Evolutionary conservation across 2,113 vertebrate genomes (phyloP), one percentile per base, ranked within the genome.

Genomic region (Solea solea): DNA sequence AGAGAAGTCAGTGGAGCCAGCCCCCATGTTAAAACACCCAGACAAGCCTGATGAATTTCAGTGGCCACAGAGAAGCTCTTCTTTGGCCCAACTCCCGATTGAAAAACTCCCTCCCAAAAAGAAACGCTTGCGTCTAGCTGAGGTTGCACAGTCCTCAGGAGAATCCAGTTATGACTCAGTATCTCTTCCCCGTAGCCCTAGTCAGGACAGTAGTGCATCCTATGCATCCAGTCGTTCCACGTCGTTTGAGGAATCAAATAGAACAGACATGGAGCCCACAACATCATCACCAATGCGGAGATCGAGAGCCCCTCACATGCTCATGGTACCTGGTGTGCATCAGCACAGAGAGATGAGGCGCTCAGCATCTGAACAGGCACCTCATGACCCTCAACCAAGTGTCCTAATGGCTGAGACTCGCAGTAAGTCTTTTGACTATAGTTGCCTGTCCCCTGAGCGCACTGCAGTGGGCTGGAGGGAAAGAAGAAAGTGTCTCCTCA

Each of bases 51-150:
- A 96, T 62, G 96, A 96, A 14, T 98, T 98, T 80, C 96, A 98
- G 71, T 99, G 97, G 97, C 97, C 97, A 0, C 96, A 97, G 81
- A 96, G 97, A 83, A 98, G 97, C 88, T 93, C 96, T 61, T 96
- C 95, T 0, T 94, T 99, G 11, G 95, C 97, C 34, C 97, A 98
- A 82, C 95, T 99, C 65, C 97, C 97, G 0, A 97, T 98, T 0
- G 97, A 99, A 90, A 98, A 99, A 73, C 94, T 99, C 12, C 97
- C 97, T 2, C 97, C 97, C 11, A 99, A 99, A 84, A 99, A 99
- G 91, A 99, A 99, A 82, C 94, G 97, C 9, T 90, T 98, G 41
- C 94, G 97, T 58, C 91, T 99, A 74, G 96, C 96, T 0, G 97
- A 98, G 81, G 94, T 93, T 85, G 93, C 95, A 14, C 97, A 97